Evolutionary conservation across 2,888 invertebrate genomes (phyloP).

Genomic region (Drosophila gaucha): DNA sequence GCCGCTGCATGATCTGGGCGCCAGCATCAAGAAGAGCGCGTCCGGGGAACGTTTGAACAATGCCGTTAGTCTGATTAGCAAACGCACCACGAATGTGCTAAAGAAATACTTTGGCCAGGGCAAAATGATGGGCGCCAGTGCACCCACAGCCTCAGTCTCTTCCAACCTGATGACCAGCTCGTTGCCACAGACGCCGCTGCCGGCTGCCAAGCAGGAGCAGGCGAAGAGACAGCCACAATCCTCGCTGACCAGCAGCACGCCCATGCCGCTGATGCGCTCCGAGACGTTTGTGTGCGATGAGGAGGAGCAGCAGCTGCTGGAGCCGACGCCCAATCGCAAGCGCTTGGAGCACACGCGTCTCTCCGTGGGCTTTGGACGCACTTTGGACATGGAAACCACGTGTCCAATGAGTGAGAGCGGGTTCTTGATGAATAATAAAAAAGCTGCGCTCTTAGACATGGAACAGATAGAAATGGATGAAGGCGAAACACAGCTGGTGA

Average conservation of each 20-base stretch:
- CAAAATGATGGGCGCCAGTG: conserved; percentile 27
- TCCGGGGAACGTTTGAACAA: conserved; percentile 81
- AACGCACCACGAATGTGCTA: conserved; percentile 77
- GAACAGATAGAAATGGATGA: background rate
- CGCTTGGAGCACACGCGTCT: conserved; percentile 51
- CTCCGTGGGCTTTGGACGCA: conserved; percentile 54
- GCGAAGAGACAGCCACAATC: conserved; percentile 33
- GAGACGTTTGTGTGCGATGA: conserved; percentile 83
- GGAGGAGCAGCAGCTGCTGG: conserved; percentile 47
- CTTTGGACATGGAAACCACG: conserved; percentile 42
- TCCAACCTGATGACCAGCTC: conserved; percentile 52
- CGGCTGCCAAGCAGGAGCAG: conserved; percentile 43
- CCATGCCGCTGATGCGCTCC: conserved; percentile 77
- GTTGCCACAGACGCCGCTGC: conserved; percentile 57
- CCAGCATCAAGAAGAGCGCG: conserved; percentile 76
- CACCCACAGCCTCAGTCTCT: background rate
- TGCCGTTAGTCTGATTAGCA: conserved; percentile 77
- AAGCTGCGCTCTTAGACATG: background rate
- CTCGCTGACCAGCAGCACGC: conserved; percentile 55
- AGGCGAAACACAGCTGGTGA: background rate
- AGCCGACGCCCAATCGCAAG: conserved; percentile 2
- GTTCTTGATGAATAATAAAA: conserved; percentile 7
- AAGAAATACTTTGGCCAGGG: conserved; percentile 78
- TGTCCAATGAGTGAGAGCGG: background rate
- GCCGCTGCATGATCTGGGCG: conserved; percentile 53